Evolutionary conservation across 2,797 vertebrate genomes (phyloP).

Genomic region (Enteromius radiatus): DNA sequence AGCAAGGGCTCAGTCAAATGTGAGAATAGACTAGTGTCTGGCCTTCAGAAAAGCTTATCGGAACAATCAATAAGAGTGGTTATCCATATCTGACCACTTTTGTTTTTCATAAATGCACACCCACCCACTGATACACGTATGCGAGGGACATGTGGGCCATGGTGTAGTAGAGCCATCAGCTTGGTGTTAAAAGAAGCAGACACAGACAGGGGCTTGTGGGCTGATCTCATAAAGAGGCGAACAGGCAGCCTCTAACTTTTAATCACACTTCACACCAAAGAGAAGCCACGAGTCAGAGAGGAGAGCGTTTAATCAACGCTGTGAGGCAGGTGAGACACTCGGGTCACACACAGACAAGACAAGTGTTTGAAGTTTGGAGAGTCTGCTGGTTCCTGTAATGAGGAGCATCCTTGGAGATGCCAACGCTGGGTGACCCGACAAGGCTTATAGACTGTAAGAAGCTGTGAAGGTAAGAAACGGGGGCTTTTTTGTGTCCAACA

Average conservation of each 20-base stretch:
- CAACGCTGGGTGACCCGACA: neutral
- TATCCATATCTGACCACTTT: slow-evolving; percentile 9
- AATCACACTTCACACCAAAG: slow-evolving; percentile 52
- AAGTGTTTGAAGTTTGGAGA: neutral
- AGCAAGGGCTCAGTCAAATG: neutral
- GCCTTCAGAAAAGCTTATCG: neutral
- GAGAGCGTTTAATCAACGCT: slow-evolving; percentile 19
- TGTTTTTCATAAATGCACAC: neutral
- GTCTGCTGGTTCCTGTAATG: neutral
- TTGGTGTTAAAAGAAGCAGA: slow-evolving; percentile 34
- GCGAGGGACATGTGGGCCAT: slow-evolving; percentile 14
- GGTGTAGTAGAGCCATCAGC: slow-evolving; percentile 35
- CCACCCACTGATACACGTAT: neutral
- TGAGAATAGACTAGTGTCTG: neutral
- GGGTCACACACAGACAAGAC: slow-evolving; percentile 25
- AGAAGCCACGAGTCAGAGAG: slow-evolving; percentile 45
- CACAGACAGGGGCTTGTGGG: slow-evolving; percentile 53
- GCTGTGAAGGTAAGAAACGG: slow-evolving; percentile 35
- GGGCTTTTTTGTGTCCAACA: neutral
- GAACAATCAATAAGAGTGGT: neutral
- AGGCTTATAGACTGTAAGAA: neutral
- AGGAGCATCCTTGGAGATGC: slow-evolving; percentile 18
- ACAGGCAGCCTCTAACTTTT: slow-evolving; percentile 44
- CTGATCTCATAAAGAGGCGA: slow-evolving; percentile 49
- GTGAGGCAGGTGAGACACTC: slow-evolving; percentile 37